phyloP scores from a whole-genome alignment of 2,113 vertebrate genomes.

The Sminthopsis crassicaudata region DNA sequence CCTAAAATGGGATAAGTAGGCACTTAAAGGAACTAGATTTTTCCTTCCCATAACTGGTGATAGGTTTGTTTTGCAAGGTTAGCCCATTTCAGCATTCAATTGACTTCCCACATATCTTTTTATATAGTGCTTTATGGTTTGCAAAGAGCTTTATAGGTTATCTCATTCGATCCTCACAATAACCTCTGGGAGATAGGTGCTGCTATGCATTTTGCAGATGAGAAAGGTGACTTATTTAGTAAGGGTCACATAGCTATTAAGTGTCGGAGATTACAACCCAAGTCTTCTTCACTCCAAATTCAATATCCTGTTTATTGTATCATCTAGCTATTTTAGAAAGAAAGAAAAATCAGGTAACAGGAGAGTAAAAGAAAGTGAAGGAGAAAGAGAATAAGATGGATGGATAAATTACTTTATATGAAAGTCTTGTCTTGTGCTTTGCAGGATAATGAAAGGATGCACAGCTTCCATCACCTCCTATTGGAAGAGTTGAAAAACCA shows the following conservation, averaged over 20 bases:
- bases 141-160: background rate
- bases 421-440: background rate
- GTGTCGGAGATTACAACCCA: background rate
- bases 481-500: constrained; percentile 80
- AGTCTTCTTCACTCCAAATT: background rate
- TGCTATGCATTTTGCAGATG: background rate
- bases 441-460: constrained; percentile 82
- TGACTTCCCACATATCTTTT: background rate
- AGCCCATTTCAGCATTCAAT: background rate
- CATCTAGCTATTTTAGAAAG: background rate
- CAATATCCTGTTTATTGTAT: background rate
- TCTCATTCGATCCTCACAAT: background rate
- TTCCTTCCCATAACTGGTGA: background rate
- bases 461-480: constrained; percentile 80
- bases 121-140: background rate
- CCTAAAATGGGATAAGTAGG: background rate
- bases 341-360: background rate
- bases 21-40: background rate
- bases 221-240: background rate
- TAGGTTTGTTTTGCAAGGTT: background rate
- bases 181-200: background rate
- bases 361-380: background rate
- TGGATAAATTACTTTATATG: background rate
- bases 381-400: background rate
- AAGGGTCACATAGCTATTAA: background rate